A percentile compares a stretch with the other conserved stretches of the same genome.
Evolutionary conservation across 2,888 invertebrate genomes (phyloP).

Genomic region (Idaea straminata): DNA sequence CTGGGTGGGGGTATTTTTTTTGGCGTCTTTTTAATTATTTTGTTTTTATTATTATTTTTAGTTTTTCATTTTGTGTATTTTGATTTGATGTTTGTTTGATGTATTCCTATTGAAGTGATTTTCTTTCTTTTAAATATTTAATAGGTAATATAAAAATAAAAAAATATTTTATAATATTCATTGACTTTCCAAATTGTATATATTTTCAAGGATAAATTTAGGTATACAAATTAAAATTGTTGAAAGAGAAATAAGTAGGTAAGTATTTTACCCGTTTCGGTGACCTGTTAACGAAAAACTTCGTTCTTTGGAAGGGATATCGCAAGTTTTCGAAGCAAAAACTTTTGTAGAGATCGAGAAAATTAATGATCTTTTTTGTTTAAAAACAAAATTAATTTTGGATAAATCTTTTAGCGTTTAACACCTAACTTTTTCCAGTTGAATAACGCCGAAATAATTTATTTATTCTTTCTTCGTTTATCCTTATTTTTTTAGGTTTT

Average conservation of each 20-base stretch:
- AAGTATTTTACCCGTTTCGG: neutral
- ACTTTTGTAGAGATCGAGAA: slow-evolving; percentile 1
- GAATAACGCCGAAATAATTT: neutral
- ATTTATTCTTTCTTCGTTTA: neutral
- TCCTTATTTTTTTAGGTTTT: neutral
- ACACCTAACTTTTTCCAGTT: neutral
- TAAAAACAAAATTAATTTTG: neutral
- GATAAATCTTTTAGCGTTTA: neutral
- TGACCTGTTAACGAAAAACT: slow-evolving; percentile 1
- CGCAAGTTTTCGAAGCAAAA: neutral
- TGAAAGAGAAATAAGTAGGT: neutral
- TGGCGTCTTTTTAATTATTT: no score
- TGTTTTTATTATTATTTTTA: no score
- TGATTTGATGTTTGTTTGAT: no score
- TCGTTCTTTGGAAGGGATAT: neutral
- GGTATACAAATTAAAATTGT: neutral
- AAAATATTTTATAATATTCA: no score
- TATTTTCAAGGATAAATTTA: neutral
- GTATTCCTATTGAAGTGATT: no score
- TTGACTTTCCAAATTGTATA: neutral
- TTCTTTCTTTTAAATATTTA: no score
- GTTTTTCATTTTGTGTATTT: no score
- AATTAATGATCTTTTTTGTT: slow-evolving; percentile 1
- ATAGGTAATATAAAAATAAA: no score
- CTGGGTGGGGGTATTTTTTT: no score